These are phyloP conservation scores for Olivierus martensii DNA, from an alignment of 1,140 invertebrate genomes.

Conservation along the genomic window DNA sequence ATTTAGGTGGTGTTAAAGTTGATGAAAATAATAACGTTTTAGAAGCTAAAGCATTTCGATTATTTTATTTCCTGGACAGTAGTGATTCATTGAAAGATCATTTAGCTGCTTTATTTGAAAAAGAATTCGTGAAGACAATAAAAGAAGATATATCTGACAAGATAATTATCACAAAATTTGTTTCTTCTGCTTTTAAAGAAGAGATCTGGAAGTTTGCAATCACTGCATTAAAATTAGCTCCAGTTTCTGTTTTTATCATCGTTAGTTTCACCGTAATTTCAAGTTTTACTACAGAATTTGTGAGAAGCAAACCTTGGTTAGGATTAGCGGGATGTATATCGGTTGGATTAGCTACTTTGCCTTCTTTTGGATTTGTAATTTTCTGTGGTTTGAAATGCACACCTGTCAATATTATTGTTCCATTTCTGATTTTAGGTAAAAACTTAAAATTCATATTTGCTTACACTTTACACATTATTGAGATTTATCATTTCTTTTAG, in stretches of 20 bases:
- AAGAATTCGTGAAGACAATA: constrained; percentile 57
- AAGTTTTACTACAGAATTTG: constrained; percentile 67
- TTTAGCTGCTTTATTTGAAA: constrained; percentile 73
- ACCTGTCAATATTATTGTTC: constrained; percentile 85
- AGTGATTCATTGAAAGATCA: constrained; percentile 59
- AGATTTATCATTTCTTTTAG: constrained; percentile 34
- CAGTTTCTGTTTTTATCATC: constrained; percentile 71
- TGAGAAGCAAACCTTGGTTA: constrained; percentile 75
- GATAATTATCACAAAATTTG: constrained; percentile 65
- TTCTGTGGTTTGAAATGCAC: constrained; percentile 84
- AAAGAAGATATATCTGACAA: constrained; percentile 61
- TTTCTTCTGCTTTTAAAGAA: constrained; percentile 52
- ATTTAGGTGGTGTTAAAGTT: constrained; percentile 62
- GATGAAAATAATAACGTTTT: constrained; percentile 52
- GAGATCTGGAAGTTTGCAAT: constrained; percentile 51
- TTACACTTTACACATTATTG: no score
- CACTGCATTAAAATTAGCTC: constrained; percentile 71
- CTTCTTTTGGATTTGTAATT: constrained; percentile 78
- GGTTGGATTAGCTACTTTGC: constrained; percentile 69
- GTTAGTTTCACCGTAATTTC: constrained; percentile 51
- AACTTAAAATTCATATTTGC: constrained; percentile 18
- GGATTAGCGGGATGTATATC: constrained; percentile 82
- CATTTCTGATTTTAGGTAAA: constrained; percentile 88
- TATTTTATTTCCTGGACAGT: constrained; percentile 62
- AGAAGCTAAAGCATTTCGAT: constrained; percentile 61